Percentiles rank a stretch among this genome's conserved stretches.
phyloP scores from a whole-genome alignment of 2,113 vertebrate species.

The Muntiacus muntjak region DNA sequence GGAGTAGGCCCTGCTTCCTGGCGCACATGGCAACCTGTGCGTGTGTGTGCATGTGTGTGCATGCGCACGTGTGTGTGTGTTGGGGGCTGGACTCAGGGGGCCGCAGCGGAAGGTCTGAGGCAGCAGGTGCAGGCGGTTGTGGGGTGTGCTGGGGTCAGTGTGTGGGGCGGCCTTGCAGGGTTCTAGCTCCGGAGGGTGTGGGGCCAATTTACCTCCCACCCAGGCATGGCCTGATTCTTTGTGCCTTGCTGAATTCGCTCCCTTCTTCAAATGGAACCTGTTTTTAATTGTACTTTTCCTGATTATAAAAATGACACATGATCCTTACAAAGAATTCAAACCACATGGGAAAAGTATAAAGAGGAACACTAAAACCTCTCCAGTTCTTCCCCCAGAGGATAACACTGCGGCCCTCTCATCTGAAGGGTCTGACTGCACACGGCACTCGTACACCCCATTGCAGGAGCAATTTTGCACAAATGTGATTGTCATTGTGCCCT shows the following conservation, averaged over 20 bases:
- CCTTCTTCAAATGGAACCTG: constrained; percentile 12
- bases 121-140: accelerated
- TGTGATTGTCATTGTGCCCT: not conserved
- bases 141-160: not conserved
- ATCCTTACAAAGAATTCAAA: constrained; percentile 1
- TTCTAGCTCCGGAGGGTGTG: accelerated
- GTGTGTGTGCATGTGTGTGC: not conserved
- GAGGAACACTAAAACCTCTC: not conserved
- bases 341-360: not conserved
- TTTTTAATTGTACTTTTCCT: constrained; percentile 22
- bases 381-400: not conserved
- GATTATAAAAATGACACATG: constrained; percentile 19
- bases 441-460: accelerated
- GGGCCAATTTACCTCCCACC: not conserved
- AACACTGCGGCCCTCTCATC: accelerated
- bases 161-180: not conserved
- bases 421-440: accelerated
- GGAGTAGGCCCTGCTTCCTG: not conserved
- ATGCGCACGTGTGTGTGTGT: not conserved
- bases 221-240: not conserved
- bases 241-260: not conserved
- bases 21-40: accelerated
- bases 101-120: accelerated
- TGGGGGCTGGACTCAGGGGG: not conserved
- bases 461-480: not conserved